Percentiles rank a stretch among this genome's conserved stretches.
Evolutionary conservation across 53 echinoderm and acorn worm species (phyloP).

Genomic region (Antedon mediterranea): DNA sequence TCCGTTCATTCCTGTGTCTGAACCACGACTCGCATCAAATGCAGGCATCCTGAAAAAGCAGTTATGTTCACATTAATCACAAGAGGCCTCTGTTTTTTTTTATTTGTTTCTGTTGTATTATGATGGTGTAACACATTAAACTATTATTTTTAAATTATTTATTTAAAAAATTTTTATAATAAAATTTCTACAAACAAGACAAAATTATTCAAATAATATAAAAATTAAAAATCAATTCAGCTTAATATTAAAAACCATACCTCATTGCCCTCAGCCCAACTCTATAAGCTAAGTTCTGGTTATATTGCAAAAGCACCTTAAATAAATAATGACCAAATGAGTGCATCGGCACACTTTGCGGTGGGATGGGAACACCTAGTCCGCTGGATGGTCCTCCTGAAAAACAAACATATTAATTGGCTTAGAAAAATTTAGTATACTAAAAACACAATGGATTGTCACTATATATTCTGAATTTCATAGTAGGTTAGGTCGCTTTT

Average conservation of each 20-base stretch:
- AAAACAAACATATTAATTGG: background rate
- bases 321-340: conserved; percentile 92
- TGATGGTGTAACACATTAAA: too few relatives aligned
- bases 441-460: background rate
- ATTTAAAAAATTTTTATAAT: too few relatives aligned
- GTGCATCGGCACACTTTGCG: conserved; percentile 97
- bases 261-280: conserved; percentile 95
- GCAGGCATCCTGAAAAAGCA: conserved; percentile 50
- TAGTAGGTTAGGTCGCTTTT: background rate
- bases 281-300: conserved; percentile 86
- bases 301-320: conserved; percentile 74
- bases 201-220: too few relatives aligned
- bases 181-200: too few relatives aligned
- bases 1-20: conserved; percentile 50
- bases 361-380: conserved; percentile 59
- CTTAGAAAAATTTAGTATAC: background rate
- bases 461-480: background rate
- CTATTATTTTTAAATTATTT: too few relatives aligned
- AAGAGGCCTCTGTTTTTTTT: too few relatives aligned
- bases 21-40: conserved; percentile 52
- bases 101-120: too few relatives aligned
- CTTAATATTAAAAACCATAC: too few relatives aligned
- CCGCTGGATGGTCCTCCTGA: conserved; percentile 73
- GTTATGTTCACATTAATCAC: too few relatives aligned
- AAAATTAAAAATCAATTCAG: too few relatives aligned